phyloP scores from a whole-genome alignment of 2,113 vertebrate species.

The Pterocles burchelli region DNA sequence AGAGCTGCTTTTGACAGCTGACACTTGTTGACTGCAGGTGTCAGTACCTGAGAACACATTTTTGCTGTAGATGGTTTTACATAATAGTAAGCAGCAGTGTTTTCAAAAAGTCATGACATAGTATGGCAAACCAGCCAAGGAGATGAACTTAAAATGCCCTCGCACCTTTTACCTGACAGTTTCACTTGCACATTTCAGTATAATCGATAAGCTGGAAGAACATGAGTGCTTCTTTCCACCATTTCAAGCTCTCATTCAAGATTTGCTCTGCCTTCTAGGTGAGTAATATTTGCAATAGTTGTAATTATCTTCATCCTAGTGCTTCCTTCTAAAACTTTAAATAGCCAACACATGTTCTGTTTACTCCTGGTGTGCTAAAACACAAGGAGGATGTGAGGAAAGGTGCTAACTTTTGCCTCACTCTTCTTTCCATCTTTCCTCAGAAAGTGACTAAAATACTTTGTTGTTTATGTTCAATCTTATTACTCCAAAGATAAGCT shows the following conservation, averaged over 20 bases:
- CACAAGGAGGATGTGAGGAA: not conserved
- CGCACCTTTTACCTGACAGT: not conserved
- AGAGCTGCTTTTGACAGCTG: not conserved
- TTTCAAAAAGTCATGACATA: not conserved
- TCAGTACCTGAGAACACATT: not conserved
- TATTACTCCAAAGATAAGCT: not conserved
- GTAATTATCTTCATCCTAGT: not conserved
- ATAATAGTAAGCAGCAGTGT: not conserved
- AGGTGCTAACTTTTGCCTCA: not conserved
- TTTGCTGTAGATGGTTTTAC: not conserved
- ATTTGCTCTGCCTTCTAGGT: conserved; percentile 84
- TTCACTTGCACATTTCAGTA: conserved; percentile 69
- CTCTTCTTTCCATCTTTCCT: not conserved
- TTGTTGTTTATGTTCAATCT: not conserved
- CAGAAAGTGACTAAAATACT: not conserved
- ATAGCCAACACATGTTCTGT: not conserved
- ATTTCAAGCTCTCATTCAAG: conserved; percentile 83
- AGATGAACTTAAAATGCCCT: not conserved
- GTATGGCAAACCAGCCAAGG: not conserved
- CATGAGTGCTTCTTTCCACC: conserved; percentile 88
- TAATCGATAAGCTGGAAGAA: conserved; percentile 86
- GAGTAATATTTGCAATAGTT: conserved; percentile 16
- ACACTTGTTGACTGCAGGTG: not conserved
- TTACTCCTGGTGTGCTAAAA: not conserved
- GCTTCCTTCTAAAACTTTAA: not conserved